Evolutionary conservation across 2,113 vertebrate species (phyloP).

Genomic region (Sula dactylatra): DNA sequence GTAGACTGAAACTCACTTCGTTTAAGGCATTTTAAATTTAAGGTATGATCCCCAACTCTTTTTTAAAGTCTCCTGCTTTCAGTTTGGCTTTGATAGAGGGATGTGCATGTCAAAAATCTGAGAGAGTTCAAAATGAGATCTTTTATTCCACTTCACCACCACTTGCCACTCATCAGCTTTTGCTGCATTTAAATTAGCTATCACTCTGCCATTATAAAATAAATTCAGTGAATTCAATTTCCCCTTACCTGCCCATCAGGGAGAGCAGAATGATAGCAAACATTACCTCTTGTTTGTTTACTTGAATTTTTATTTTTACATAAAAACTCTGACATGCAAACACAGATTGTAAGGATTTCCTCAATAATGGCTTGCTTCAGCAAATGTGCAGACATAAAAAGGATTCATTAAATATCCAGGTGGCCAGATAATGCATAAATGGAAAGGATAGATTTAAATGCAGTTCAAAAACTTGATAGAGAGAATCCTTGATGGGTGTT

Average conservation of each 20-base stretch:
- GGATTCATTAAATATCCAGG: neutral
- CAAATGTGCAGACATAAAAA: neutral
- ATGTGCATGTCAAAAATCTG: neutral
- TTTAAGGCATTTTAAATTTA: neutral
- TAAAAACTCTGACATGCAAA: neutral
- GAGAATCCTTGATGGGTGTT: neutral
- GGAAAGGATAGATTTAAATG: neutral
- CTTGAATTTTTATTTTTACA: neutral
- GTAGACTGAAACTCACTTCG: neutral
- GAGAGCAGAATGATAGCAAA: neutral
- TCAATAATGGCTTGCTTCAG: neutral
- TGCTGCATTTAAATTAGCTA: slow-evolving; percentile 30
- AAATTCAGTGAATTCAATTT: slow-evolving; percentile 23
- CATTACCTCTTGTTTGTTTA: neutral
- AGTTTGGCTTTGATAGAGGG: neutral
- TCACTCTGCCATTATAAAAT: slow-evolving; percentile 9
- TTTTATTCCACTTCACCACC: neutral
- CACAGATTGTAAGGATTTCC: neutral
- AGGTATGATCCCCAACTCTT: neutral
- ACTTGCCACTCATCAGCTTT: neutral
- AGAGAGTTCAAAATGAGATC: neutral
- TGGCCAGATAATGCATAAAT: neutral
- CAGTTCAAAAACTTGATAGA: neutral
- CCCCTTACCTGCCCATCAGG: neutral
- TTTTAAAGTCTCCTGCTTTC: neutral